Percentiles rank a stretch among this genome's conserved stretches.
Conservation (phyloP, 1,140 invertebrate species). For the Littorina saxatilis region DNA sequence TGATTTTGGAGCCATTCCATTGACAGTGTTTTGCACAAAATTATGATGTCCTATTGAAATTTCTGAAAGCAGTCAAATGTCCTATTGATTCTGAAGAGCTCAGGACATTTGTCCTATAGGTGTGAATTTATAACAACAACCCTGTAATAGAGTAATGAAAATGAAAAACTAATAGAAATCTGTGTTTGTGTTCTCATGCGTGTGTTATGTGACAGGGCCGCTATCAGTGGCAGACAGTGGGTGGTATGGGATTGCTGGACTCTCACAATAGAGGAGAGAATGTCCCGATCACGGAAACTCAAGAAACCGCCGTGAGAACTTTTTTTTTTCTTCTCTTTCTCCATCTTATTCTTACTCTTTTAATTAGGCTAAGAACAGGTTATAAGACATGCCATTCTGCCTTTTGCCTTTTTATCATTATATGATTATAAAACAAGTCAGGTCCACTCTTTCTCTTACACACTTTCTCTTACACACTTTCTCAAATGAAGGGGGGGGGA, state of each 20-base stretch:
- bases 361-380: not conserved
- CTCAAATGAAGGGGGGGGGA: too few relatives aligned
- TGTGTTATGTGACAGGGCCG: not conserved
- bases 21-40: too few relatives aligned
- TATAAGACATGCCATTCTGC: not conserved
- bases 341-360: not conserved
- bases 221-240: not conserved
- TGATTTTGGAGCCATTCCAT: too few relatives aligned
- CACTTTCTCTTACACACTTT: not conserved
- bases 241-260: conserved; percentile 21
- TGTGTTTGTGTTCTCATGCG: too few relatives aligned
- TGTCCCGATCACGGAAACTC: conserved; percentile 19
- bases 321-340: not conserved
- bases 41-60: too few relatives aligned
- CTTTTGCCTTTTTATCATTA: not conserved
- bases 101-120: too few relatives aligned
- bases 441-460: not conserved
- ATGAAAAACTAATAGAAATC: too few relatives aligned
- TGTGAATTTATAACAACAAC: too few relatives aligned
- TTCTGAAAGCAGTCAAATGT: too few relatives aligned
- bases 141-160: too few relatives aligned
- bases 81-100: too few relatives aligned
- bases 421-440: not conserved
- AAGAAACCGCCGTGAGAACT: conserved; percentile 13
- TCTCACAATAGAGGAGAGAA: not conserved